Evolutionary conservation across 1,140 invertebrate species (phyloP).

Genomic region (Drosophila burlai): DNA sequence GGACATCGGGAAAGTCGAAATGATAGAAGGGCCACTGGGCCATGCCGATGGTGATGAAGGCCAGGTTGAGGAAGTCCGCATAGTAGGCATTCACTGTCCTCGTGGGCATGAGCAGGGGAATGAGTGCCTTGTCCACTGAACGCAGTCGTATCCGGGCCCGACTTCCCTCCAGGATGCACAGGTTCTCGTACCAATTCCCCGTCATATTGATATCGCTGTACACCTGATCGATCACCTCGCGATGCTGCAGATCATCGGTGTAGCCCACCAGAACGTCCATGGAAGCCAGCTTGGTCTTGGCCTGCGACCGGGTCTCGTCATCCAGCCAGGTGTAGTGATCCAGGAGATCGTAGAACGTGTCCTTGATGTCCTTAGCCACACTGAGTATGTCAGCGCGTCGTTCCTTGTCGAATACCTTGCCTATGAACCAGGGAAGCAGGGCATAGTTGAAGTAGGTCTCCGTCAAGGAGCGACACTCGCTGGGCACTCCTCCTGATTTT

Average conservation of each 20-base stretch:
- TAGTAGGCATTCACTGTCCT: conserved; percentile 78
- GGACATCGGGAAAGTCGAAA: conserved; percentile 53
- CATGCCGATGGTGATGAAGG: conserved; percentile 83
- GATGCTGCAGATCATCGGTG: conserved; percentile 73
- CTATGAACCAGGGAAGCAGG: conserved; percentile 77
- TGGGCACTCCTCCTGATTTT: conserved; percentile 16
- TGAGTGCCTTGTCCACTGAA: conserved; percentile 72
- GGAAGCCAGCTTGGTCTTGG: conserved; percentile 66
- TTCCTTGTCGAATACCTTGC: conserved; percentile 61
- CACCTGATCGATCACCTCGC: conserved; percentile 54
- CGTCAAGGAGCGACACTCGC: conserved; percentile 59
- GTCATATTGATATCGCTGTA: conserved; percentile 63
- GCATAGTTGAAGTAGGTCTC: conserved; percentile 74
- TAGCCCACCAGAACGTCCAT: conserved; percentile 79
- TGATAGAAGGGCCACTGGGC: conserved; percentile 79
- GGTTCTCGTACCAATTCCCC: conserved; percentile 61
- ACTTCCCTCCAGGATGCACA: conserved; percentile 53
- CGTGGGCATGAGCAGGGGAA: conserved; percentile 70
- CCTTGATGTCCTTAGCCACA: conserved; percentile 62
- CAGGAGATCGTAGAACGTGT: conserved; percentile 69
- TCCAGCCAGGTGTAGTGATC: conserved; percentile 75
- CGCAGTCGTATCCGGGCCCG: conserved; percentile 52
- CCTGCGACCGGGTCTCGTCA: conserved; percentile 71
- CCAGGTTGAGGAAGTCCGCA: conserved; percentile 76
- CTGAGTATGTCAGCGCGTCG: conserved; percentile 62